These are phyloP conservation scores for Mixornis gularis DNA, from an alignment of 2,113 vertebrate species.

Conservation along the genomic window DNA sequence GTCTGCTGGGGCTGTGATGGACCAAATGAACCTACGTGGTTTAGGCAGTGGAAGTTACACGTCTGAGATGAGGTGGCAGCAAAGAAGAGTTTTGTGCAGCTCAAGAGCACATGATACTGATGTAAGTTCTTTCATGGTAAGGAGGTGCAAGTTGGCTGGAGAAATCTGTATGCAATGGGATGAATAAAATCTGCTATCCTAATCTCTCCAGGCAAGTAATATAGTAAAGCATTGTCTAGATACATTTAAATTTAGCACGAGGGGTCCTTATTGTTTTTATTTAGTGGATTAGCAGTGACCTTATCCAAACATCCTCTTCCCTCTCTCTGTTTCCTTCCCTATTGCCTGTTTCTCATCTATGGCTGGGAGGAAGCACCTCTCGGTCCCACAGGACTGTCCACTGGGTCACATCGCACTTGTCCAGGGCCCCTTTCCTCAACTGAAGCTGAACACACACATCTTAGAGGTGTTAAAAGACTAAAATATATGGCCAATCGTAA, in stretches of 20 bases:
- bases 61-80: background rate
- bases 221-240: background rate
- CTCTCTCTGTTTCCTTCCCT: background rate
- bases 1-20: background rate
- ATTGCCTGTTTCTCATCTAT: background rate
- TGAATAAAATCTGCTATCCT: background rate
- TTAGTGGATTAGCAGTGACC: background rate
- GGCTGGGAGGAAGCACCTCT: background rate
- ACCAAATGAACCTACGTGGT: background rate
- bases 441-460: background rate
- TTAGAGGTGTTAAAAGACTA: background rate
- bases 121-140: background rate
- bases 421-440: background rate
- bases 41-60: background rate
- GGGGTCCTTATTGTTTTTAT: background rate
- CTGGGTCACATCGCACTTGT: rapidly evolving
- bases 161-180: background rate
- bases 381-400: background rate
- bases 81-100: background rate
- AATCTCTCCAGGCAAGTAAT: background rate
- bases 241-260: background rate
- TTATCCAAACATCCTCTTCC: constrained; percentile 2
- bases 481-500: background rate
- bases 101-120: background rate
- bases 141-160: background rate